These are phyloP conservation scores for Ficedula albicollis DNA, from an alignment of 2,797 vertebrate species.

Conservation along the genomic window DNA sequence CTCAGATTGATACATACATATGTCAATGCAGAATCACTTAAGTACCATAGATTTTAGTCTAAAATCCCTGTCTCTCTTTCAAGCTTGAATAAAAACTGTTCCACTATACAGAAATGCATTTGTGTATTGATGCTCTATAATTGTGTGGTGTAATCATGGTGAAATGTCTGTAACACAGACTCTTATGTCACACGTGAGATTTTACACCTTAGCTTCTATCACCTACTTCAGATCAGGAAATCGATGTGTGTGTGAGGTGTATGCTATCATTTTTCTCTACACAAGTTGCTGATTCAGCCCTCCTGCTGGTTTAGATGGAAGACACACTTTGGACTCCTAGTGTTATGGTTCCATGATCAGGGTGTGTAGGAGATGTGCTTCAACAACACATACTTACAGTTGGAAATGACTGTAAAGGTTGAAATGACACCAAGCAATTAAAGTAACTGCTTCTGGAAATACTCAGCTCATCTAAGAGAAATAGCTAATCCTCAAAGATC, in stretches of 20 bases:
- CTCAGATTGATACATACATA: neutral
- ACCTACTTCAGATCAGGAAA: neutral
- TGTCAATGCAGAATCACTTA: neutral
- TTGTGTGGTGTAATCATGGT: neutral
- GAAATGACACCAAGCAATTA: neutral
- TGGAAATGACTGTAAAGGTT: neutral
- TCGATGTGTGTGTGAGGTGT: neutral
- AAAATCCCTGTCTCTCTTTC: neutral
- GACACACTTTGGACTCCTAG: neutral
- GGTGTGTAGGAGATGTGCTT: neutral
- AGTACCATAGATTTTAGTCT: neutral
- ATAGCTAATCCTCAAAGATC: neutral
- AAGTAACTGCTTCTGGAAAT: neutral
- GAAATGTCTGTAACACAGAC: neutral
- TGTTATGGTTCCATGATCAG: rapidly evolving
- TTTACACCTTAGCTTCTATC: neutral
- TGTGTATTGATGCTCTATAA: neutral
- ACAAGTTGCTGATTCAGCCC: neutral
- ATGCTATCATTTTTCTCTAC: neutral
- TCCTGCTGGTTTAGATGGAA: neutral
- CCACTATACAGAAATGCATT: neutral
- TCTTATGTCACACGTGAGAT: neutral
- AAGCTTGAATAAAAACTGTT: neutral
- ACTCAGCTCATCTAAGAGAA: neutral
- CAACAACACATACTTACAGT: neutral